Percentiles rank a stretch among this genome's conserved stretches.
Evolutionary conservation across 2,113 vertebrate genomes (phyloP).

Genomic region (Penelope pileata): DNA sequence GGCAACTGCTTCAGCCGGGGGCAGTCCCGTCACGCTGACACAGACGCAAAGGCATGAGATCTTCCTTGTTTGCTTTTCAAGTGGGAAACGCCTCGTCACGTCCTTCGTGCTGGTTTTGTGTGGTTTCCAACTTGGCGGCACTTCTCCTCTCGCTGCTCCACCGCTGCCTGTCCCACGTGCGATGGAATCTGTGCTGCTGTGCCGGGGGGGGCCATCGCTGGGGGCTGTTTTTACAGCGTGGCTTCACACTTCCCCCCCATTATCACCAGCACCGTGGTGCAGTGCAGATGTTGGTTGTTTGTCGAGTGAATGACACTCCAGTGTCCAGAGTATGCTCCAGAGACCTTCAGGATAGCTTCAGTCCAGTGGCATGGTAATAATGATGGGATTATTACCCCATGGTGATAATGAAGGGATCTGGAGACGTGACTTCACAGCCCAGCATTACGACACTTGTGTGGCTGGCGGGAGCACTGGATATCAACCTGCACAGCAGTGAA

Average conservation of each 20-base stretch:
- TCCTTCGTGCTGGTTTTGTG: neutral
- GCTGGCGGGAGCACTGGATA: neutral
- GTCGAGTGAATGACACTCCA: neutral
- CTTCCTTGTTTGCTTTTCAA: neutral
- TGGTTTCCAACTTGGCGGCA: neutral
- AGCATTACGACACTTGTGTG: neutral
- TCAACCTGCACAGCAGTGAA: neutral
- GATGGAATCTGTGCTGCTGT: neutral
- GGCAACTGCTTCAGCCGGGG: neutral
- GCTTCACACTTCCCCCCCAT: neutral
- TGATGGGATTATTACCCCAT: no score
- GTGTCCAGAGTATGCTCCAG: neutral
- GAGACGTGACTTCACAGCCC: neutral
- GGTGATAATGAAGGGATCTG: neutral
- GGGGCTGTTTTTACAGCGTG: neutral
- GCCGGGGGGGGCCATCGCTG: neutral
- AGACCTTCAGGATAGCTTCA: neutral
- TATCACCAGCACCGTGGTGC: neutral
- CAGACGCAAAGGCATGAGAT: neutral
- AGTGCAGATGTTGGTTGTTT: neutral
- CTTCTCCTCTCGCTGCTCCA: neutral
- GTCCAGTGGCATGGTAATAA: neutral
- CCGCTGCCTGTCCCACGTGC: accelerated
- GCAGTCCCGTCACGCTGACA: neutral
- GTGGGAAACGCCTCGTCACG: neutral